Conservation (phyloP, 2,113 vertebrate species). For the Lonchura striata region DNA sequence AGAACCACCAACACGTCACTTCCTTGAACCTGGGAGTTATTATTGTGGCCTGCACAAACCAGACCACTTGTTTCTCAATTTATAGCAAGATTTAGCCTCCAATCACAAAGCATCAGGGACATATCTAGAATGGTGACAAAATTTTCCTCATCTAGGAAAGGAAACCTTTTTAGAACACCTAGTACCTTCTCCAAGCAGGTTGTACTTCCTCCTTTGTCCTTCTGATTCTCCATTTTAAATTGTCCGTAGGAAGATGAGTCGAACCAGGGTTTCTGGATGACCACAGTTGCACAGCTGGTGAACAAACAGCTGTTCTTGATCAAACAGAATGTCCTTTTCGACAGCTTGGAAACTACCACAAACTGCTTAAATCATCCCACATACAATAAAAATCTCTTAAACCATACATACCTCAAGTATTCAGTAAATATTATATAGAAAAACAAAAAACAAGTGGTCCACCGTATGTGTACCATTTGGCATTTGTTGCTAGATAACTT, state of each 20-base stretch:
- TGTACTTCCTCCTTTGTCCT: not conserved
- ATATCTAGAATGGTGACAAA: not conserved
- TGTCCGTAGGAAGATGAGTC: not conserved
- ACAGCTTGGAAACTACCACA: not conserved
- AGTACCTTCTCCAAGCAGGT: not conserved
- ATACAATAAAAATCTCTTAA: slow-evolving; percentile 33
- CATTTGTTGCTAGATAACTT: not conserved
- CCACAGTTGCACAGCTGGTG: not conserved
- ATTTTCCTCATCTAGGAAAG: not conserved
- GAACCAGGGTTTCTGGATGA: not conserved
- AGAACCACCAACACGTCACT: not conserved
- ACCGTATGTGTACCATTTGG: not conserved
- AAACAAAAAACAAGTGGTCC: slow-evolving; percentile 15
- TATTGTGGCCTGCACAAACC: not conserved
- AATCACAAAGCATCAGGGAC: not conserved
- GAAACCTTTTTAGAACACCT: not conserved
- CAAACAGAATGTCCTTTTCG: not conserved
- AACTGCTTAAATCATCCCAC: not conserved
- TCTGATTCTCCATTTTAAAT: not conserved
- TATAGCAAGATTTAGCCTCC: not conserved
- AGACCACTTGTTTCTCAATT: not conserved
- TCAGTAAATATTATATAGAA: slow-evolving; percentile 27
- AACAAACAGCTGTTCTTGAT: not conserved
- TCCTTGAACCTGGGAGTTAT: not conserved
- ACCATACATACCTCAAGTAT: not conserved